Percentiles rank a stretch among this genome's conserved stretches.
Conservation (phyloP, 2,888 invertebrate genomes). For the Halocaridina rubra region DNA sequence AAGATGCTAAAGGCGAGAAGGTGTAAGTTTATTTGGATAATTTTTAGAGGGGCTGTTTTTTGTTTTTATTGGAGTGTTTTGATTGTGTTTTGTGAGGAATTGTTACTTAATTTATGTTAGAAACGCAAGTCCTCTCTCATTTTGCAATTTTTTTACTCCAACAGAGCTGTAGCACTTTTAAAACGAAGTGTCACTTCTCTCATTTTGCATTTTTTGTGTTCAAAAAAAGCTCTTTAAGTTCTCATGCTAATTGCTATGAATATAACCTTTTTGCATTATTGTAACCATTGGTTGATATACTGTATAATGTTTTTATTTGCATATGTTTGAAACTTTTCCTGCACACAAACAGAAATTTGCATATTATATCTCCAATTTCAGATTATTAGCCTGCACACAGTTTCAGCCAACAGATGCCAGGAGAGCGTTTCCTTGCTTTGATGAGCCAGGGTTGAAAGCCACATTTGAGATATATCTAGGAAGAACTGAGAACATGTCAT, state of each 20-base stretch:
- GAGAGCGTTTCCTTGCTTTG: conserved; percentile 86
- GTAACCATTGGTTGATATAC: too few species aligned
- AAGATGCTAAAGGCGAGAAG: background rate
- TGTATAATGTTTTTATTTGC: too few species aligned
- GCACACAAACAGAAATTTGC: conserved; percentile 73
- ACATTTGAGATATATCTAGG: conserved; percentile 75
- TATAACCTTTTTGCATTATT: too few species aligned
- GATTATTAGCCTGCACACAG: conserved; percentile 69
- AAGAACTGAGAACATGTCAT: conserved; percentile 77
- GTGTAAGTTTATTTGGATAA: background rate
- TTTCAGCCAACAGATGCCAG: conserved; percentile 67
- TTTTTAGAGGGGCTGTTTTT: background rate
- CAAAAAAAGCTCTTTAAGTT: too few species aligned
- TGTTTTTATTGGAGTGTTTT: background rate
- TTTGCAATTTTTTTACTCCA: background rate
- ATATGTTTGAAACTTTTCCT: too few species aligned
- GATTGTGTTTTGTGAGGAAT: background rate
- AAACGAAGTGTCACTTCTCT: too few species aligned
- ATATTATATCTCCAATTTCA: conserved; percentile 65
- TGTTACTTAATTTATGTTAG: background rate
- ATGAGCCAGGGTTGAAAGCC: conserved; percentile 77
- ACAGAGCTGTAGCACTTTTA: too few species aligned
- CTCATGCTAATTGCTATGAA: too few species aligned
- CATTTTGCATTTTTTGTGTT: too few species aligned
- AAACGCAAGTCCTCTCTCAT: background rate